Base-by-base conservation (phyloP, 2,797 vertebrate species). In the Mustela erminea region DNA sequence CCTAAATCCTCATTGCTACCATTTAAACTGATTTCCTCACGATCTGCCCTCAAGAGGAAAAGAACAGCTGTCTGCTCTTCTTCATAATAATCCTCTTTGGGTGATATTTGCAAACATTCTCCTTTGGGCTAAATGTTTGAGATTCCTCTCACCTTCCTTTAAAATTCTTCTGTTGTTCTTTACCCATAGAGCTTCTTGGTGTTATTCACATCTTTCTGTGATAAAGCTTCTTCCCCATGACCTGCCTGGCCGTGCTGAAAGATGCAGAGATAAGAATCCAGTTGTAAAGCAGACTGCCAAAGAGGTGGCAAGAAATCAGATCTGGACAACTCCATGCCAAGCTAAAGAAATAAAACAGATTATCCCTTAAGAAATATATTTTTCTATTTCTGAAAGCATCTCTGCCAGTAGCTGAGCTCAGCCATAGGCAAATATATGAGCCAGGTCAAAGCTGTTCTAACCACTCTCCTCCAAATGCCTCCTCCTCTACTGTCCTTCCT, bases 21-120 rank as follows among this genome's bases (percentile, higher is more conserved):
- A 58, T 86, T 82, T 96, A 46, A 97, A 77, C 58, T 82, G 81
- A 85, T 94, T 94, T 96, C 94, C 91, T 95, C 23, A 17, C 81
- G 68, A n/a, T 87, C 74, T 75, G 7, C 58, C 25, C 84, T 97
- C 64, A n/a, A 87, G 75, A 58, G 70, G 95, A 70, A 85, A 43
- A 81, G 88, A 85, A 66, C 68, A 95, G 80, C 87, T 90, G 75
- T 77, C 86, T 94, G 60, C n/a, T 58, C 25, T 74, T 89, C n/a
- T 86, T 21, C 54, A 46, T 62, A 58, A 54, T 95, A 81, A 68
- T 89, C 78, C 43, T 77, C 68, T 64, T 9, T 35, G 84, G 80
- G 7, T 70, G 75, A 1, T 66, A 29, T 87, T 93, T 95, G 38
- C 77, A n/a, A 35, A 72, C 10, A 20, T 49, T 49, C 80, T 93